phyloP scores from a whole-genome alignment of 2,797 vertebrate species.

The Leptoclinus maculatus region DNA sequence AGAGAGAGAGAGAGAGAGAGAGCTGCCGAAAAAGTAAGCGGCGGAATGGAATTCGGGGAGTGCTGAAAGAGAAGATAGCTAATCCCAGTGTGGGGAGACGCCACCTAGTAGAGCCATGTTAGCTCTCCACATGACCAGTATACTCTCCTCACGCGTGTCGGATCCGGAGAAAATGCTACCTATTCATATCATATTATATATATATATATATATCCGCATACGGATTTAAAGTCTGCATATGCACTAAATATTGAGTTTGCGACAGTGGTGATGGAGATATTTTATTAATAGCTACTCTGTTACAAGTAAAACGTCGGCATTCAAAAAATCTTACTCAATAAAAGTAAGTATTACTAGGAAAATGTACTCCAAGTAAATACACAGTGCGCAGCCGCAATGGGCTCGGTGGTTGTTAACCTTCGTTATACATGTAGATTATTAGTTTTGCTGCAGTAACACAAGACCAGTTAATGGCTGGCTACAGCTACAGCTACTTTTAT shows the following conservation, averaged over 20 bases:
- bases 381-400: neutral
- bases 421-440: neutral
- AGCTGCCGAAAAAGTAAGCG: slow-evolving; percentile 74
- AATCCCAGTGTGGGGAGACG: slow-evolving; percentile 67
- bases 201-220: neutral
- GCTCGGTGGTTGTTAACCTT: neutral
- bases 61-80: slow-evolving; percentile 68
- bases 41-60: slow-evolving; percentile 81
- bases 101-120: slow-evolving; percentile 50
- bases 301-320: neutral
- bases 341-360: neutral
- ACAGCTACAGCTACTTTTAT: neutral
- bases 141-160: slow-evolving; percentile 19
- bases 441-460: neutral
- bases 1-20: slow-evolving; percentile 25
- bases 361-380: neutral
- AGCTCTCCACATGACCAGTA: slow-evolving; percentile 17
- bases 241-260: neutral
- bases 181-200: too few relatives aligned
- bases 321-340: neutral
- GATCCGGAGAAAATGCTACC: neutral
- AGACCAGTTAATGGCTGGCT: neutral
- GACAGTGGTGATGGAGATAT: neutral
- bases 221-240: neutral
- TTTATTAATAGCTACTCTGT: neutral